A percentile compares a stretch with the other conserved stretches of the same genome.
Evolutionary conservation across 2,797 vertebrate genomes (phyloP).

Genomic region (Lithobates pipiens): DNA sequence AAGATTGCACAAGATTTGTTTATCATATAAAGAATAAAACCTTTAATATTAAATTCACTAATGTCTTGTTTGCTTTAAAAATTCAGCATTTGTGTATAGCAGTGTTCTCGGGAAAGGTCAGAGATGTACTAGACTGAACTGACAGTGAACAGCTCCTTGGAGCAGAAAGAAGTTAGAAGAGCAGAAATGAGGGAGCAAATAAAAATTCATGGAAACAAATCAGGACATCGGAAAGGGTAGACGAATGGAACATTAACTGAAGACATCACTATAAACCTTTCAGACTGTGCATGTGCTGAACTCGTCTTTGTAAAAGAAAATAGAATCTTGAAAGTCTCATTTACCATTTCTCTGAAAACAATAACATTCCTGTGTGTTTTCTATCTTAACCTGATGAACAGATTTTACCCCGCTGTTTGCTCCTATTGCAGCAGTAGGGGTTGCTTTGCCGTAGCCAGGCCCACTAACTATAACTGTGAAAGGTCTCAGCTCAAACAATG

Average conservation of each 20-base stretch:
- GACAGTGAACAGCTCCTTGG: conserved; percentile 46
- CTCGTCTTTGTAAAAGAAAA: conserved; percentile 24
- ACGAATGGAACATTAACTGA: conserved; percentile 57
- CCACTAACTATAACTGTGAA: too few relatives aligned
- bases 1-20: conserved; percentile 25
- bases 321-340: conserved; percentile 25
- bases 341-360: conserved; percentile 20
- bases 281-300: conserved; percentile 31
- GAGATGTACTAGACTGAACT: conserved; percentile 62
- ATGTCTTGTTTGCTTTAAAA: conserved; percentile 64
- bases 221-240: conserved; percentile 29
- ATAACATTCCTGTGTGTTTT: conserved; percentile 25
- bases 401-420: not conserved
- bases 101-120: conserved; percentile 63
- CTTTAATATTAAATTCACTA: conserved; percentile 53
- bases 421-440: not conserved
- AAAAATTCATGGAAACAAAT: conserved; percentile 57
- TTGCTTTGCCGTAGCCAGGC: not conserved
- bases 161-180: conserved; percentile 62
- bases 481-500: too few relatives aligned
- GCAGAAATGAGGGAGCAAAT: conserved; percentile 53
- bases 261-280: conserved; percentile 44
- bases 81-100: conserved; percentile 72
- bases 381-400: not conserved
- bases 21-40: conserved; percentile 23